Evolutionary conservation across 2,888 invertebrate genomes (phyloP).

Genomic region (Chorisops tibialis): DNA sequence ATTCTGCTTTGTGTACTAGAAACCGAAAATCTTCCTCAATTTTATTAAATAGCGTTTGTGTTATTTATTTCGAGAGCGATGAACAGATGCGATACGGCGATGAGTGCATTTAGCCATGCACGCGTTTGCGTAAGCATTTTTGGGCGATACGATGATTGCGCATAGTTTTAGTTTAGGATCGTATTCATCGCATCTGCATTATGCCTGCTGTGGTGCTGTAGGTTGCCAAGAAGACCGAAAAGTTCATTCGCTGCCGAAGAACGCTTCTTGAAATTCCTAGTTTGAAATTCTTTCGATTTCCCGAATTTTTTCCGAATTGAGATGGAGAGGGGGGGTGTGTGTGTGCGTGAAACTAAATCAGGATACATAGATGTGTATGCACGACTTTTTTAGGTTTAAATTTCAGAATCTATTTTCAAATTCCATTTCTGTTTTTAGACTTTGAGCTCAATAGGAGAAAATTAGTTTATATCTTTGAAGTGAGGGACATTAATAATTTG

Average conservation of each 20-base stretch:
- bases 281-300: conserved; percentile 17
- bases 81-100: background rate
- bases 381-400: too few relatives aligned
- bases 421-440: background rate
- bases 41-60: background rate
- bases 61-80: conserved; percentile 15
- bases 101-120: background rate
- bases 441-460: background rate
- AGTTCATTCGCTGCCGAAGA: conserved; percentile 13
- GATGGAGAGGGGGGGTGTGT: background rate
- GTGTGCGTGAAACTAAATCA: conserved; percentile 7
- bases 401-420: too few relatives aligned
- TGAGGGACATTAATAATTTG: too few relatives aligned
- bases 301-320: background rate
- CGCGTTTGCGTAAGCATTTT: background rate
- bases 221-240: conserved; percentile 12
- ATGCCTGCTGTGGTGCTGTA: background rate
- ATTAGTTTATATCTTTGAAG: too few relatives aligned
- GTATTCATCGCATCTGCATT: background rate
- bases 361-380: too few relatives aligned
- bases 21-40: conserved; percentile 2
- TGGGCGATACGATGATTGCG: background rate
- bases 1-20: conserved; percentile 9
- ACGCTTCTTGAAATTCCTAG: conserved; percentile 11
- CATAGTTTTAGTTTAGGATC: conserved; percentile 6